Base-by-base conservation (phyloP, 1,140 invertebrate species). In the Stenopsyche tienmushanensis region DNA sequence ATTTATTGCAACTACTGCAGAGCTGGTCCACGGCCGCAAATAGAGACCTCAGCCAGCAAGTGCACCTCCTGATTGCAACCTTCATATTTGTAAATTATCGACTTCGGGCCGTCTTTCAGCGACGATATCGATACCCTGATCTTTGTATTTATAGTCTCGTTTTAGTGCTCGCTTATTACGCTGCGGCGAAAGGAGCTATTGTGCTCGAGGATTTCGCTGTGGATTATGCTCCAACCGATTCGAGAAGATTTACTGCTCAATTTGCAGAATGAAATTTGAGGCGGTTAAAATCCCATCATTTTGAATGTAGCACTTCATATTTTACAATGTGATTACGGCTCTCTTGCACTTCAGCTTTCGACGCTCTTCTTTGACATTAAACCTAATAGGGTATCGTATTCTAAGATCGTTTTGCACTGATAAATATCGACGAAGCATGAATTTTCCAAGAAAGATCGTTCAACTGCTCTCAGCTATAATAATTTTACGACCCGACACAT, bases 1-100 rank as follows among this genome's bases (percentile, higher is more conserved):
- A 68, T 68, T 68, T 68, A 68, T 63, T 39, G 39, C 54, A 49
- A 15, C 50, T 50, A 25, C 34, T 21, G 29, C 13, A n/a, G 1
- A 17, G 26, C 8, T 2, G 52, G 8, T 10, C 9, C 18, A 18
- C 5, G 54, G 54, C 18, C 18, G 13, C 23, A 7, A 20, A 59
- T 59, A 59, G 34, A 59, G 55, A 42, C 55, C 39, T 59, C 41
- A 53, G 3, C 20, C 8, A 21, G n/a, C n/a, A n/a, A n/a, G n/a
- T n/a, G n/a, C n/a, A n/a, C n/a, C n/a, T n/a, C n/a, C n/a, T 34
- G 53, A 55, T 55, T 34, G 21, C 23, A 34, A 5, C 53, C 23
- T 55, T 59, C 55, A 59, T 44, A 59, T 59, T 23, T 15, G 55
- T 44, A 59, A 59, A 59, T 44, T 59, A n/a, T n/a, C n/a, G n/a